phyloP scores from a whole-genome alignment of 2,113 vertebrate species.

The Orcinus orca region DNA sequence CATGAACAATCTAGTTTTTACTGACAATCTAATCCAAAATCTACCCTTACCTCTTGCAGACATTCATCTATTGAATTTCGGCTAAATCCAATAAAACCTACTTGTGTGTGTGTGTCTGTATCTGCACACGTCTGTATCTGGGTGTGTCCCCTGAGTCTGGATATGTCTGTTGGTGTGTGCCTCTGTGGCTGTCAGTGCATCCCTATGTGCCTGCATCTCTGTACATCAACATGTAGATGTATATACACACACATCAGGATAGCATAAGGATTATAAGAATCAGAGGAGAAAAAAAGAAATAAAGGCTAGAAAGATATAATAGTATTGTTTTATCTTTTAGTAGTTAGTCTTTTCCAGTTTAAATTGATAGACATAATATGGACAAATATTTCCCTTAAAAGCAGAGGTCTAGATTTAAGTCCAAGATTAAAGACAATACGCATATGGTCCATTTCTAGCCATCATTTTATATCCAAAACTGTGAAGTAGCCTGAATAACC shows the following conservation, averaged over 20 bases:
- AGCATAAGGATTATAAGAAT: neutral
- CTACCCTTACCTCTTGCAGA: neutral
- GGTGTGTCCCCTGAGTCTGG: too few relatives aligned
- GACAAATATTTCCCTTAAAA: slow-evolving; percentile 20
- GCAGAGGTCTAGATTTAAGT: neutral
- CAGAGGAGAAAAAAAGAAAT: neutral
- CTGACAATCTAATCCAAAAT: neutral
- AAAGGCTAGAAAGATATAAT: neutral
- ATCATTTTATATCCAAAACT: slow-evolving; percentile 21
- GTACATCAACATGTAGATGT: neutral
- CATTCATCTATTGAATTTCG: neutral
- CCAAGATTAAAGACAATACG: slow-evolving; percentile 21
- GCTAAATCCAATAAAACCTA: neutral
- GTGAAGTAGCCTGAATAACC: neutral
- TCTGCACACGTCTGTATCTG: neutral
- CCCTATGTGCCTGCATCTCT: neutral
- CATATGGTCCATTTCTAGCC: neutral
- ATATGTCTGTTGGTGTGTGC: too few relatives aligned
- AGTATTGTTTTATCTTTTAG: neutral
- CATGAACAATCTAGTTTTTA: slow-evolving; percentile 29
- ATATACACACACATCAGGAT: neutral
- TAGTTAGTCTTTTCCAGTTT: slow-evolving; percentile 5
- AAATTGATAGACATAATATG: neutral
- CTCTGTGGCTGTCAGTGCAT: neutral
- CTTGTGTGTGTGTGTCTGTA: neutral